Base-by-base conservation (phyloP, 2,797 vertebrate species). In the Ptychobarbus kaznakovi region DNA sequence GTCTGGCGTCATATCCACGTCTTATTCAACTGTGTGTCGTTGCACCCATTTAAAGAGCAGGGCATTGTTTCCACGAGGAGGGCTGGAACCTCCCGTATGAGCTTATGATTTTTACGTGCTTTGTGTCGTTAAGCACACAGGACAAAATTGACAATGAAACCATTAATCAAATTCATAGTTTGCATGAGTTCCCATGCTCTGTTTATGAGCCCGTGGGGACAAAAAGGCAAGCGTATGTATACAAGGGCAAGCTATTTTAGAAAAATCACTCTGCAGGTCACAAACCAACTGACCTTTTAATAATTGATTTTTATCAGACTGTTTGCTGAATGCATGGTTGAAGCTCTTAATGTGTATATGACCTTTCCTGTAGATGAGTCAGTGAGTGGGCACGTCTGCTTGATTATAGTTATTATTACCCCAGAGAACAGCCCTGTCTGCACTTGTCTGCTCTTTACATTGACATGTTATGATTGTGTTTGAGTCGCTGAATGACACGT, bases 121-220 rank as follows among this genome's bases (percentile, higher is more conserved):
- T 85, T 85, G 83, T 85, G 76, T 80, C 25, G 66, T 11, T 72
- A 85, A 85, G 82, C 75, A 79, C 76, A 46, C 22, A 16, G 75
- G 75, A 85, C 66, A 72, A 80, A 79, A 70, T 85, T 80, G 53
- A 85, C 83, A 85, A 85, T 80, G 76, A 80, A 85, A 72, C 83
- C 83, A 85, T 85, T 79, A 85, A 80, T 85, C 83, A 85, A 79
- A 46, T 77, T 61, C 66, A 77, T 25, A 79, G 66, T 85, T 32
- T 72, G 40, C 53, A 70, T 79, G 20, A 35, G 65, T 81, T 81
- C 80, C 65, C 80, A 81, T 81, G 80, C 80, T 70, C 49, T 40
- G 44, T n/a, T 49, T 72, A 79, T 25, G 40, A 79, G 66, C 20
- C 83, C 40, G 3, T 58, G 40, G 76, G 83, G 83, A 79, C 8